A percentile compares a stretch with the other conserved stretches of the same genome.
Evolutionary conservation across 1,140 invertebrate species (phyloP).

Genomic region (Drosophila chauvacae): DNA sequence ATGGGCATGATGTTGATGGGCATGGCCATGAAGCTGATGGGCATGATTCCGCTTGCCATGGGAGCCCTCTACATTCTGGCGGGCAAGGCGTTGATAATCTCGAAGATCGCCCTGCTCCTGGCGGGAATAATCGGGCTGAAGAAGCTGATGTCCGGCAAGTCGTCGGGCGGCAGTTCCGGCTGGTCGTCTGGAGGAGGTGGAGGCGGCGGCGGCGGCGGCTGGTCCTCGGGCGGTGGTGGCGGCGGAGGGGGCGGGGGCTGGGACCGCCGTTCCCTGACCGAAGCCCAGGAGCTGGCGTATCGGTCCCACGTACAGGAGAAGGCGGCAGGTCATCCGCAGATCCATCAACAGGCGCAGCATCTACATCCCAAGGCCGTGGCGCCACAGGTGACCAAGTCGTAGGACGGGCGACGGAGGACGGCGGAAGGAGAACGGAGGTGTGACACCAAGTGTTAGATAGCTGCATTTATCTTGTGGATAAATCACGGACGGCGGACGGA

Average conservation of each 20-base stretch:
- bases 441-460: conserved; percentile 44
- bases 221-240: conserved; percentile 86
- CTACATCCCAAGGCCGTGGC: conserved; percentile 45
- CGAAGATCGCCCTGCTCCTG: conserved; percentile 91
- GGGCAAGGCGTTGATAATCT: conserved; percentile 91
- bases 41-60: conserved; percentile 89
- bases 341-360: conserved; percentile 46
- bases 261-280: conserved; percentile 85
- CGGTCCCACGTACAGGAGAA: conserved; percentile 85
- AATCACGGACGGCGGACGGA: conserved; percentile 50
- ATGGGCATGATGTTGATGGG: conserved; percentile 93
- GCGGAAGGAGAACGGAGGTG: conserved; percentile 19
- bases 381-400: conserved; percentile 62
- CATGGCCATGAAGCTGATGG: conserved; percentile 90
- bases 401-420: conserved; percentile 19
- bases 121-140: conserved; percentile 92
- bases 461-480: conserved; percentile 82
- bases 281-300: conserved; percentile 89
- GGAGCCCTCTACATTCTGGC: conserved; percentile 90
- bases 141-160: conserved; percentile 89
- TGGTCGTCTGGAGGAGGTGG: conserved; percentile 86
- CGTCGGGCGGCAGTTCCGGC: conserved; percentile 85
- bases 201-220: conserved; percentile 87
- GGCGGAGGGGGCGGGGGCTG: conserved; percentile 84
- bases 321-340: conserved; percentile 35